Evolutionary conservation across 2,797 vertebrate species (phyloP), one percentile per base, ranked within the genome.

Genomic region (Molothrus ater): DNA sequence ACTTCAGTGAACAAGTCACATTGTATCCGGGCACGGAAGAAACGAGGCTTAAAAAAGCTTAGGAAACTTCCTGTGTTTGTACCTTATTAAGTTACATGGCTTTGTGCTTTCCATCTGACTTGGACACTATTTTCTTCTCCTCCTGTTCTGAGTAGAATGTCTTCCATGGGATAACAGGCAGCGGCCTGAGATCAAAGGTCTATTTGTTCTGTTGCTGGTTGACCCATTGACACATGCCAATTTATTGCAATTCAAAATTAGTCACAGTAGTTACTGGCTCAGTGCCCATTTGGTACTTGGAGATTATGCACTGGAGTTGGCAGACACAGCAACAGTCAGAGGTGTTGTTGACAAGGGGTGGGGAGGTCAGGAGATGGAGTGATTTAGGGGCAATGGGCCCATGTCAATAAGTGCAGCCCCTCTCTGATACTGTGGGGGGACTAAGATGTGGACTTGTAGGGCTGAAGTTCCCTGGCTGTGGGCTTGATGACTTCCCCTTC

Each of bases 161-260:
- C 65, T 80, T 86, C 73, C 2, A 4, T 20, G 63, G 68, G 95
- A 80, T 71, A 84, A 59, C 22, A 74, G 66, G 47, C 75, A 83
- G 42, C 1, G 1, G 43, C 51, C 36, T 6, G 63, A 80, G 65
- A 88, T 79, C 70, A 86, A 84, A 86, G 86, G 18, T 64, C 29
- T 80, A 2, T 47, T 90, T 96, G 83, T 94, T 90, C 70, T 90
- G 29, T 76, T 93, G 47, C 61, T 91, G 38, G 65, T 56, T 88
- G 70, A 75, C 63, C 90, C 56, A 63, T 25, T 94, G 86, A 42
- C 66, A 92, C 40, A 81, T 75, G 66, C 66, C 86, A 81, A 34
- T 93, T 75, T 86, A 56, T 85, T 91, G 70, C 74, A 88, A 60
- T 84, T 92, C 56, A 79, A 36, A 90, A 90, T 95, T 70, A 88